A percentile compares a stretch with the other conserved stretches of the same genome.
phyloP scores from a whole-genome alignment of 2,797 vertebrate genomes.

The Sphenodon punctatus region DNA sequence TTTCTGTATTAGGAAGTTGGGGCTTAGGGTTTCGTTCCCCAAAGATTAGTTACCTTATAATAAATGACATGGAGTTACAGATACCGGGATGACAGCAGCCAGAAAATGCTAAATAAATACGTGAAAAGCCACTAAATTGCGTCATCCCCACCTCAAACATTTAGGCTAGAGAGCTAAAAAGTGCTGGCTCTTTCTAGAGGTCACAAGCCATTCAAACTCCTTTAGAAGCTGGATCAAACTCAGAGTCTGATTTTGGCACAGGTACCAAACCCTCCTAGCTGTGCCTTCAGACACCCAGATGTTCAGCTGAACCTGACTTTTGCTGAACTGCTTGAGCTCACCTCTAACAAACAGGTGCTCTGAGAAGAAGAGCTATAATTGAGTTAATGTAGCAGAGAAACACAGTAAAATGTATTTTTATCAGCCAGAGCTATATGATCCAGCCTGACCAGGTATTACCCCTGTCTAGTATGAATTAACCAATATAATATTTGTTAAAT shows the following conservation, averaged over 20 bases:
- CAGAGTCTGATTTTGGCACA: no score
- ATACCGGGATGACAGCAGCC: not conserved
- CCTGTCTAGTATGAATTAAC: constrained; percentile 42
- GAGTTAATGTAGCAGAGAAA: constrained; percentile 74
- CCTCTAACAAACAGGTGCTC: constrained; percentile 72
- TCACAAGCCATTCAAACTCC: no score
- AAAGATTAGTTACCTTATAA: not conserved
- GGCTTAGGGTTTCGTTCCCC: not conserved
- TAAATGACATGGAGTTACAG: not conserved
- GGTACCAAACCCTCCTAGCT: not conserved
- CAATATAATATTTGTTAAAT: constrained; percentile 36
- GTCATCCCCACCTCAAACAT: no score
- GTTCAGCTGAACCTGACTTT: constrained; percentile 54
- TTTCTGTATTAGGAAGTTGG: not conserved
- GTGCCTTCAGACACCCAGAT: constrained; percentile 55
- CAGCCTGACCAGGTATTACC: constrained; percentile 16
- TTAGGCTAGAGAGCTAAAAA: no score
- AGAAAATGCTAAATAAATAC: not conserved
- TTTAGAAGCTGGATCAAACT: no score
- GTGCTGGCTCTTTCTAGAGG: no score
- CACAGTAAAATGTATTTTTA: constrained; percentile 69
- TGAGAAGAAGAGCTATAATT: constrained; percentile 65
- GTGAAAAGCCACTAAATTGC: no score
- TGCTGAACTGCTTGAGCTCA: constrained; percentile 48
- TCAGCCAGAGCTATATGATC: constrained; percentile 61